phyloP scores from a whole-genome alignment of 2,797 vertebrate species.

The Pelochelys cantorii region DNA sequence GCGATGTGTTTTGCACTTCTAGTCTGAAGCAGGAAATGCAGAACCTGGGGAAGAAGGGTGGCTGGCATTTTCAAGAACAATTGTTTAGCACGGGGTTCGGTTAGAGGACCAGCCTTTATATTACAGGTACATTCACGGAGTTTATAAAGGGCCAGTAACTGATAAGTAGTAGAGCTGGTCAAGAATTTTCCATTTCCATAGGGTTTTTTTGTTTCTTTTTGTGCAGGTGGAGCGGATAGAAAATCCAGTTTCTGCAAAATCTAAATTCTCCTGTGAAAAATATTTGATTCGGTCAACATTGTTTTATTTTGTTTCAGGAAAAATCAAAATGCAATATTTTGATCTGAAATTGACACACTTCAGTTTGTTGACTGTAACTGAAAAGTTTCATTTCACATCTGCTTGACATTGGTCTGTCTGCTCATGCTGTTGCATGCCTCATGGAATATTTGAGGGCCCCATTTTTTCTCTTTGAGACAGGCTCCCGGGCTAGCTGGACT shows the following conservation, averaged over 20 bases:
- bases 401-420: conserved; percentile 35
- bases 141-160: neutral
- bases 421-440: conserved; percentile 28
- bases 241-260: neutral
- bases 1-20: too few relatives aligned
- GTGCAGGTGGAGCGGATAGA: neutral
- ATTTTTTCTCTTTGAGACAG: neutral
- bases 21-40: neutral
- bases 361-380: conserved; percentile 31
- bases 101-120: neutral
- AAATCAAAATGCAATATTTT: neutral
- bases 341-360: conserved; percentile 17
- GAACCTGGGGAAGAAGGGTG: neutral
- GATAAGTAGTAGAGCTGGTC: neutral
- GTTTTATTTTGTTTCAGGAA: neutral
- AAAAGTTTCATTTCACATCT: conserved; percentile 32
- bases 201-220: neutral
- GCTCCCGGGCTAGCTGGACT: neutral
- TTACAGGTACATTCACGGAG: neutral
- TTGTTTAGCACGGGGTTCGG: neutral
- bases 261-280: neutral
- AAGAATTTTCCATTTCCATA: neutral
- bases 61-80: neutral
- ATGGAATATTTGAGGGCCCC: neutral
- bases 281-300: neutral